phyloP scores from a whole-genome alignment of 2,113 vertebrate species.

The Coptodon bakossiorum region DNA sequence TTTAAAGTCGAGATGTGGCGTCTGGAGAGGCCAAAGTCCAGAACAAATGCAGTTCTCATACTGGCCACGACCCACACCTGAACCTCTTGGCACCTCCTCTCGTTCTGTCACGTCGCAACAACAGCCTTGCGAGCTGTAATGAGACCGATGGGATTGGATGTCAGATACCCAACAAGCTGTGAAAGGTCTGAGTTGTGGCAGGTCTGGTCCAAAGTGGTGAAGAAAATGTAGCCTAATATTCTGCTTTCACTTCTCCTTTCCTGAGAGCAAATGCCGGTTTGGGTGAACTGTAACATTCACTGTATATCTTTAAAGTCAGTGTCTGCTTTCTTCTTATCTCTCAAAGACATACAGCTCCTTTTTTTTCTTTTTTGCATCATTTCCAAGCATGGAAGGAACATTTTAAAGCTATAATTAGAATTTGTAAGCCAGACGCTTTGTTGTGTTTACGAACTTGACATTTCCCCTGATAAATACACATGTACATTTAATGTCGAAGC shows the following conservation, averaged over 20 bases:
- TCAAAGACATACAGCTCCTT: neutral
- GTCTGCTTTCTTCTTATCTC: conserved; percentile 5
- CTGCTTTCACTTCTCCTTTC: neutral
- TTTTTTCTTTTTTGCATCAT: neutral
- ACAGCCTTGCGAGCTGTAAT: neutral
- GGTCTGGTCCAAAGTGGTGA: neutral
- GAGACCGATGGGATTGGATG: conserved; percentile 1
- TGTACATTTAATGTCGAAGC: neutral
- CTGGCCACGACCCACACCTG: neutral
- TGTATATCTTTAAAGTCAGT: neutral
- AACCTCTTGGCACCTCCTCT: neutral
- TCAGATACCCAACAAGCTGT: neutral
- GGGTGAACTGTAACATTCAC: neutral
- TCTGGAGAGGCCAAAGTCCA: conserved; percentile 34
- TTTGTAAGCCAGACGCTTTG: neutral
- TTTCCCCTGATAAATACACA: neutral
- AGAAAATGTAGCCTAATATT: neutral
- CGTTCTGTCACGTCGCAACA: neutral
- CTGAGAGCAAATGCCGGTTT: neutral
- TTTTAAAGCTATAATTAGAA: neutral
- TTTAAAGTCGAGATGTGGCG: neutral
- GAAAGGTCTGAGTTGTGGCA: neutral
- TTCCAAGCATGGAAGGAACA: neutral
- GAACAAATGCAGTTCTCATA: neutral
- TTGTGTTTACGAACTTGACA: neutral